phyloP scores from a whole-genome alignment of 1,140 invertebrate species.

The Nebria ingens region DNA sequence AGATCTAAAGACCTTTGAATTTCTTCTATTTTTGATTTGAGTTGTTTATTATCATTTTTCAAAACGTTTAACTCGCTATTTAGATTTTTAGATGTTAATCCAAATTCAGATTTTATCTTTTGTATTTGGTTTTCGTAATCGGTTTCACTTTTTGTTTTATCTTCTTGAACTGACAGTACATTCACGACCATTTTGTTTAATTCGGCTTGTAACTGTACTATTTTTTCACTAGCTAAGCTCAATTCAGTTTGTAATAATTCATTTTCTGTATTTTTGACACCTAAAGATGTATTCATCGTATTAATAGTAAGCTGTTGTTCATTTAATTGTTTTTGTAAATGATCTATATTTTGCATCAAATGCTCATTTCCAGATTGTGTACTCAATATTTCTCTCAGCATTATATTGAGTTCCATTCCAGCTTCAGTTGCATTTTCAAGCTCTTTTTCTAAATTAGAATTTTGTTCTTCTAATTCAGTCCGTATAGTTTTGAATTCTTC shows the following conservation, averaged over 20 bases:
- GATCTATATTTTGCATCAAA: conserved; percentile 47
- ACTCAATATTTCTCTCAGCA: conserved; percentile 51
- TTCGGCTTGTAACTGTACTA: conserved; percentile 36
- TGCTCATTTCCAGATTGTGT: conserved; percentile 47
- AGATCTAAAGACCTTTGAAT: conserved; percentile 23
- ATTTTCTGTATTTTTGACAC: conserved; percentile 41
- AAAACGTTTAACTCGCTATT: conserved; percentile 13
- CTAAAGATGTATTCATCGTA: conserved; percentile 37
- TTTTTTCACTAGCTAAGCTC: conserved; percentile 37
- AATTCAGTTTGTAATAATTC: conserved; percentile 39
- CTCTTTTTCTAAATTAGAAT: conserved; percentile 48
- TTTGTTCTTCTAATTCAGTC: conserved; percentile 40
- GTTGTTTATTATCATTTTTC: conserved; percentile 12
- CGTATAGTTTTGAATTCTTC: conserved; percentile 32
- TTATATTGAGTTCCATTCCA: conserved; percentile 51
- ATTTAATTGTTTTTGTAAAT: conserved; percentile 48
- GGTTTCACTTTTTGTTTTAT: conserved; percentile 28
- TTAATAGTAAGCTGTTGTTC: conserved; percentile 46
- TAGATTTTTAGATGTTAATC: conserved; percentile 21
- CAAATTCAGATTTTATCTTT: conserved; percentile 23
- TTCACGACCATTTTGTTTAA: conserved; percentile 32
- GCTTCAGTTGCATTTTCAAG: conserved; percentile 53
- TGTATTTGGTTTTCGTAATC: conserved; percentile 30
- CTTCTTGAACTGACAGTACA: conserved; percentile 32
- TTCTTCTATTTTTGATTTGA: conserved; percentile 17